Evolutionary conservation across 2,888 invertebrate species (phyloP).

Genomic region (Brachyptera putata): DNA sequence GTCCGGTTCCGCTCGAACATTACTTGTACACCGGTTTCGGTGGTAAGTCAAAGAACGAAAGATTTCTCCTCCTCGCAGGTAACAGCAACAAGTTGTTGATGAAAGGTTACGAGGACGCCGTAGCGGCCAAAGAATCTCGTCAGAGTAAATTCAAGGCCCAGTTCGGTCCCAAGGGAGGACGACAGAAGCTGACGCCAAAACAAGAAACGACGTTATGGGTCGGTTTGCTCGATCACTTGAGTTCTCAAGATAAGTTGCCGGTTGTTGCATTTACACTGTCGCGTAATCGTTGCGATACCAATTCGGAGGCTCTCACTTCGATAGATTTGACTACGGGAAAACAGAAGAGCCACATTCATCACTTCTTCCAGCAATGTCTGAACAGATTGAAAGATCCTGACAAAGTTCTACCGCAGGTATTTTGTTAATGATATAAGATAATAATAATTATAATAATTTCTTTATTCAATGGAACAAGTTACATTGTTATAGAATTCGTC

Average conservation of each 20-base stretch:
- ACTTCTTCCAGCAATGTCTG: constrained; percentile 83
- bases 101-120: constrained; percentile 14
- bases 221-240: constrained; percentile 77
- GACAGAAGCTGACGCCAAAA: constrained; percentile 43
- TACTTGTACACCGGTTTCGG: constrained; percentile 81
- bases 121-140: constrained; percentile 30
- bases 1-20: constrained; percentile 95
- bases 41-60: constrained; percentile 59
- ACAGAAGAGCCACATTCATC: constrained; percentile 79
- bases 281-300: constrained; percentile 71
- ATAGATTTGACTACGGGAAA: constrained; percentile 75
- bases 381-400: constrained; percentile 81
- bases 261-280: constrained; percentile 94
- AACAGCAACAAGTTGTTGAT: constrained; percentile 40
- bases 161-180: constrained; percentile 15
- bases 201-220: constrained; percentile 81
- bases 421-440: not conserved
- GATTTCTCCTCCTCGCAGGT: constrained; percentile 74
- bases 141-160: constrained; percentile 17
- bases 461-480: too few relatives aligned
- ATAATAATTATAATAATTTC: too few relatives aligned
- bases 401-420: constrained; percentile 79
- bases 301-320: constrained; percentile 53
- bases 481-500: too few relatives aligned
- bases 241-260: constrained; percentile 78